Base-by-base conservation (phyloP, 2,797 vertebrate genomes). In the Leptatherina wallacei region DNA sequence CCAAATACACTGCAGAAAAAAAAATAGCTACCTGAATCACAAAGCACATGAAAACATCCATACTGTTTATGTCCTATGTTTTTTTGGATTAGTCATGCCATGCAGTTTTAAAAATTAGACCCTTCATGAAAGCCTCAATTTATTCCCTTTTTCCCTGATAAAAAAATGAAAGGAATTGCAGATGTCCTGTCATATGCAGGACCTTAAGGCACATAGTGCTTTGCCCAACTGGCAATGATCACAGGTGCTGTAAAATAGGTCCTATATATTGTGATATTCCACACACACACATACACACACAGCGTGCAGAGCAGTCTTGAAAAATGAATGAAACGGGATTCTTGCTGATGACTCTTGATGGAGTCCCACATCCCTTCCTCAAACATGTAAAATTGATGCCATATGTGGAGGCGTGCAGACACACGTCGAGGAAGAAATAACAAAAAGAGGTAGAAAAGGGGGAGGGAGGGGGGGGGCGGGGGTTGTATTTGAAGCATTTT, bases 211-310 rank as follows among this genome's bases (percentile, higher is more conserved):
- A 38, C 52, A 13, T 36, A 8, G 22, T 38, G 44, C 52, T 20
- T 57, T 64, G 62, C 10, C 69, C 54, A 20, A 56, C 75, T 61
- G 71, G 69, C 33, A 64, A 42, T 30, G 61, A 80, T 68, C 60
- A 69, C 73, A 85, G 77, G 79, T 80, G 81, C 84, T 85, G 85
- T 78, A 73, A 82, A 78, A 80, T 77, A 79, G 57, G 54, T 71
- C 77, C 2, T 72, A 38, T 18, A 38, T 63, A 44, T 49, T n/a
- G 47, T 49, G 47, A 3, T 11, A 49, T 49, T 49, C n/a, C 72
- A 47, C 68, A 47, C 63, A 35, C 33, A 35, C 33, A 35, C 22
- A 9, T 70, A 47, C 68, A 47, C 63, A 35, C 33, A 35, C 33
- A 35, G 42, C 49, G 64, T 33, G 73, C 66, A 75, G 16, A 52